Conservation (phyloP, 2,797 vertebrate genomes). For the Odontamblyopus lacepedii region DNA sequence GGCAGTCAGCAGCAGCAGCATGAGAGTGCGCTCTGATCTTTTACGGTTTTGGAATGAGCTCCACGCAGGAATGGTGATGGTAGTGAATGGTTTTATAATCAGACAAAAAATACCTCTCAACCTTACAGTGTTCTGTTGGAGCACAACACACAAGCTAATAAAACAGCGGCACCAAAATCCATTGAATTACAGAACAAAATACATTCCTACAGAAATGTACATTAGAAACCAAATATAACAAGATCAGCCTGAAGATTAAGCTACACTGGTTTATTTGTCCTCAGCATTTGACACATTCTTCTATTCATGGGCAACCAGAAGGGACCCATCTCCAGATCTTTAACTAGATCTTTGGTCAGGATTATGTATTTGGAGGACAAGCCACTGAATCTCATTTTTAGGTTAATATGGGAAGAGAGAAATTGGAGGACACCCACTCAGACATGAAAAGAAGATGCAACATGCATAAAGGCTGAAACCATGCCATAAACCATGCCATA, state of each 20-base stretch:
- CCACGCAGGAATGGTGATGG: slow-evolving; percentile 39
- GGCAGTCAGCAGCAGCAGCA: slow-evolving; percentile 10
- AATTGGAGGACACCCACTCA: neutral
- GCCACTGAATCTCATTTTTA: no score
- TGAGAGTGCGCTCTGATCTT: slow-evolving; percentile 28
- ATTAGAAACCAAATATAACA: neutral
- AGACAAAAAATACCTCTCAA: slow-evolving; percentile 24
- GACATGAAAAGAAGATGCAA: neutral
- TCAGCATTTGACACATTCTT: neutral
- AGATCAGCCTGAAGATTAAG: neutral
- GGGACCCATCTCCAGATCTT: neutral
- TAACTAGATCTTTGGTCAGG: neutral
- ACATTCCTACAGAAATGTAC: neutral
- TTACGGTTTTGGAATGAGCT: slow-evolving; percentile 48
- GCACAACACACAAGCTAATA: neutral
- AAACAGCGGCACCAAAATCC: neutral
- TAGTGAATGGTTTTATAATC: slow-evolving; percentile 54
- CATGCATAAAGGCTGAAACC: no score
- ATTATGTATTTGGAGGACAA: neutral
- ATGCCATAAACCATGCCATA: no score
- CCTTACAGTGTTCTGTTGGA: slow-evolving; percentile 2
- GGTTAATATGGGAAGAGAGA: neutral
- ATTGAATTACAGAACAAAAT: neutral
- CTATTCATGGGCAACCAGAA: neutral
- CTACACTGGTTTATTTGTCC: neutral